phyloP scores from a whole-genome alignment of 1,140 invertebrate species.

The Brachionus koreanus region DNA sequence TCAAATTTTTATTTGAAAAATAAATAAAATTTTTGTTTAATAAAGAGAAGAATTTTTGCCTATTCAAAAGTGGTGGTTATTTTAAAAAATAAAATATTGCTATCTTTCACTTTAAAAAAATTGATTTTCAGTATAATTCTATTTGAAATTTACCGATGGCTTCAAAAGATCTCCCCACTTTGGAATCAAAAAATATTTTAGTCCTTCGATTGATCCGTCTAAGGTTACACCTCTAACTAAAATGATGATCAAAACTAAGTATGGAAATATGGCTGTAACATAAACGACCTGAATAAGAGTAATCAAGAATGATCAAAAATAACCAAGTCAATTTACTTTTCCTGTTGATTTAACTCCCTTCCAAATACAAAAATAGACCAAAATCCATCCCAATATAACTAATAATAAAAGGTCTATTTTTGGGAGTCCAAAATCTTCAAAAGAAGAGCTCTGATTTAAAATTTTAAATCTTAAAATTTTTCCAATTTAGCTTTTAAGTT shows the following conservation, averaged over 20 bases:
- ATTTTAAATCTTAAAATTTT: constrained; percentile 3
- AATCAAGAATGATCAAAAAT: constrained; percentile 45
- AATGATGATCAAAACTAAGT: constrained; percentile 74
- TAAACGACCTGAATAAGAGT: constrained; percentile 48
- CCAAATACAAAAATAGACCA: constrained; percentile 73
- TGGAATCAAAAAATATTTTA: constrained; percentile 78
- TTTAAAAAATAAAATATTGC: too few relatives aligned
- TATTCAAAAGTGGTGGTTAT: too few relatives aligned
- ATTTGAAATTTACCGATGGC: constrained; percentile 64
- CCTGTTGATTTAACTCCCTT: constrained; percentile 79
- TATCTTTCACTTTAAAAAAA: too few relatives aligned
- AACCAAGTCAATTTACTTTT: constrained; percentile 61
- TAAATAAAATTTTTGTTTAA: background rate
- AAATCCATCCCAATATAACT: constrained; percentile 71
- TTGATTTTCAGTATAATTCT: too few relatives aligned
- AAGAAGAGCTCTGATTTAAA: background rate
- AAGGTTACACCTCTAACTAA: constrained; percentile 67
- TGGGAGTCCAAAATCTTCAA: constrained; percentile 70
- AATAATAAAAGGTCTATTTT: constrained; percentile 69
- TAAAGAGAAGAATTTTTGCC: too few relatives aligned
- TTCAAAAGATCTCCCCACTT: constrained; percentile 76
- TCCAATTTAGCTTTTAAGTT: background rate
- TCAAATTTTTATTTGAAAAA: background rate
- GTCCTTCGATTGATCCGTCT: constrained; percentile 72
- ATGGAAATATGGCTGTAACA: constrained; percentile 69